Percentiles rank a stretch among this genome's conserved stretches.
Evolutionary conservation across 23 tunicate species (phyloP).

Genomic region (Trididemnum clinides): DNA sequence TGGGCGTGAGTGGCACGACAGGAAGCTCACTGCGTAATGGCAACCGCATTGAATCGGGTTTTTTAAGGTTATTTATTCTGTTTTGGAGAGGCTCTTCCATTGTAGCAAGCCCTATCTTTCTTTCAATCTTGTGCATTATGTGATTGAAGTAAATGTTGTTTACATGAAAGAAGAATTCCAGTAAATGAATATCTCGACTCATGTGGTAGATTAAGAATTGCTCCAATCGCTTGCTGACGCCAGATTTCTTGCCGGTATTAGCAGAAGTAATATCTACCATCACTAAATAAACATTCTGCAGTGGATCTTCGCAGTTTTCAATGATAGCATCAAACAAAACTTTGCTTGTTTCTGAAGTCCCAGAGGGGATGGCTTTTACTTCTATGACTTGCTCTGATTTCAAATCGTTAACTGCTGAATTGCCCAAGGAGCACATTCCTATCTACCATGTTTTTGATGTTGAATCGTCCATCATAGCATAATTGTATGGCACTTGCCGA

Average conservation of each 20-base stretch:
- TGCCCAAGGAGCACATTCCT: background rate
- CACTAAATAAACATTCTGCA: background rate
- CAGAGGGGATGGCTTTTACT: background rate
- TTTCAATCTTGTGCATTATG: background rate
- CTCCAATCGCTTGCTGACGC: background rate
- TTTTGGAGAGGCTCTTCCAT: background rate
- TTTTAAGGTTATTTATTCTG: no score
- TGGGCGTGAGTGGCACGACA: no score
- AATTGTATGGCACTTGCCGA: background rate
- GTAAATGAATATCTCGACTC: background rate
- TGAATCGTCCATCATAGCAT: background rate
- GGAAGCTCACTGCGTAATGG: no score
- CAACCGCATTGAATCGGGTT: no score
- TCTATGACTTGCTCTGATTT: background rate
- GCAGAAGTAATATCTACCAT: slow-evolving; percentile 3
- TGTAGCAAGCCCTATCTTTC: background rate
- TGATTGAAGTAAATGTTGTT: background rate
- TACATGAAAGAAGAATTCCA: slow-evolving; percentile 17
- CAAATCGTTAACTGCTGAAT: background rate
- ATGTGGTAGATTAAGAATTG: background rate
- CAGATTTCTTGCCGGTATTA: slow-evolving; percentile 13
- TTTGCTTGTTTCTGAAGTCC: slow-evolving; percentile 12
- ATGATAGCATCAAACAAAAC: background rate
- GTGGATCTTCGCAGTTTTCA: background rate
- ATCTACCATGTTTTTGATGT: no score